Evolutionary conservation across 2,113 vertebrate genomes (phyloP).

Genomic region (Hippolais icterina): DNA sequence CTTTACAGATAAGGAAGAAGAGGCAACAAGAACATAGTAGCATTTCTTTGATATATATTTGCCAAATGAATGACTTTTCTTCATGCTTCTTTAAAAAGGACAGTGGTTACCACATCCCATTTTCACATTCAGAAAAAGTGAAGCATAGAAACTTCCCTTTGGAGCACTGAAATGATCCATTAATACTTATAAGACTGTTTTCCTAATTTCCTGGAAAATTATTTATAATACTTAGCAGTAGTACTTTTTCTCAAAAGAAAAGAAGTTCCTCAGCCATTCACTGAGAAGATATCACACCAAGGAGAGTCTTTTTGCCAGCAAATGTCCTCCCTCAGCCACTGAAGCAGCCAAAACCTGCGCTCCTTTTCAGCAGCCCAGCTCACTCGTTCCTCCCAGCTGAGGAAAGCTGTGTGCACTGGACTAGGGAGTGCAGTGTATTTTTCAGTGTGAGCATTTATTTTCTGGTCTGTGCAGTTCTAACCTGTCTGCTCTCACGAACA

Average conservation of each 20-base stretch:
- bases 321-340: not conserved
- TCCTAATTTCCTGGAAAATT: not conserved
- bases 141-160: not conserved
- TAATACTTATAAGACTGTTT: not conserved
- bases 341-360: not conserved
- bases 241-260: not conserved
- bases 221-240: not conserved
- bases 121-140: not conserved
- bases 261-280: not conserved
- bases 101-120: not conserved
- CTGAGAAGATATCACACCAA: not conserved
- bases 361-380: not conserved
- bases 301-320: not conserved
- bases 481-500: slow-evolving; percentile 4
- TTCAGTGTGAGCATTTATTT: slow-evolving; percentile 26
- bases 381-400: not conserved
- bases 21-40: not conserved
- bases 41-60: not conserved
- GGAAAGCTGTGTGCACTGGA: not conserved
- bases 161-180: not conserved
- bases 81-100: not conserved
- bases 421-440: slow-evolving; percentile 13
- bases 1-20: not conserved
- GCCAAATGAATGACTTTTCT: not conserved
- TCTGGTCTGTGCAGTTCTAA: slow-evolving; percentile 30